A percentile compares a stretch with the other conserved stretches of the same genome.
Conservation (phyloP, 2,797 vertebrate genomes). For the Buceros bicornis region DNA sequence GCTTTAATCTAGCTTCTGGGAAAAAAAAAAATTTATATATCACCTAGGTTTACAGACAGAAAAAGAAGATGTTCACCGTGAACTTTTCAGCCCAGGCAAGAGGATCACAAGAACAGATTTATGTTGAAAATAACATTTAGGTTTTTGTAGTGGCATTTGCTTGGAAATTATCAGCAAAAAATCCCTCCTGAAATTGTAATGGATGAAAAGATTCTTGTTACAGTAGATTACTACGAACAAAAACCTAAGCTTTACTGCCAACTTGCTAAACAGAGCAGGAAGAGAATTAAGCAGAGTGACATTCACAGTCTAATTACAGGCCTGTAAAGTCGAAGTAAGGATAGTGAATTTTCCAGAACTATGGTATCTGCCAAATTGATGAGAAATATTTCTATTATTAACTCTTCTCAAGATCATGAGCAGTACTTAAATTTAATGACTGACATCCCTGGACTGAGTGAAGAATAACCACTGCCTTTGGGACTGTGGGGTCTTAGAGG, state of each 20-base stretch:
- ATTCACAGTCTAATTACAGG: neutral
- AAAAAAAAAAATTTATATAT: neutral
- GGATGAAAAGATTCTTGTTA: constrained; percentile 9
- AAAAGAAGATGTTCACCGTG: neutral
- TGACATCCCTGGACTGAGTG: neutral
- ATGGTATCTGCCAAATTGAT: neutral
- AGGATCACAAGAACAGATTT: neutral
- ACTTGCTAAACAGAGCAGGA: neutral
- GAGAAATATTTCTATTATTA: neutral
- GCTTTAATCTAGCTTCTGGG: neutral
- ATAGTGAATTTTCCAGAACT: neutral
- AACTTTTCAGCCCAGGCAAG: neutral
- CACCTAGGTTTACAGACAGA: neutral
- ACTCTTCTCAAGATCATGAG: neutral
- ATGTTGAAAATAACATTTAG: neutral
- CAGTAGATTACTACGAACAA: constrained; percentile 2
- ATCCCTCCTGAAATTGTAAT: neutral
- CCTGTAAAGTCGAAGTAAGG: neutral
- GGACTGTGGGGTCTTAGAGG: neutral
- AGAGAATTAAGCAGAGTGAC: neutral
- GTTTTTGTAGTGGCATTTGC: neutral
- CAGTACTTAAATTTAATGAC: neutral
- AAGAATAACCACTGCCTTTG: neutral
- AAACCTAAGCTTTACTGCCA: neutral
- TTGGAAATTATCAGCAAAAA: neutral